Evolutionary conservation across 2,797 vertebrate genomes (phyloP).

Genomic region (Labeo calbasu): DNA sequence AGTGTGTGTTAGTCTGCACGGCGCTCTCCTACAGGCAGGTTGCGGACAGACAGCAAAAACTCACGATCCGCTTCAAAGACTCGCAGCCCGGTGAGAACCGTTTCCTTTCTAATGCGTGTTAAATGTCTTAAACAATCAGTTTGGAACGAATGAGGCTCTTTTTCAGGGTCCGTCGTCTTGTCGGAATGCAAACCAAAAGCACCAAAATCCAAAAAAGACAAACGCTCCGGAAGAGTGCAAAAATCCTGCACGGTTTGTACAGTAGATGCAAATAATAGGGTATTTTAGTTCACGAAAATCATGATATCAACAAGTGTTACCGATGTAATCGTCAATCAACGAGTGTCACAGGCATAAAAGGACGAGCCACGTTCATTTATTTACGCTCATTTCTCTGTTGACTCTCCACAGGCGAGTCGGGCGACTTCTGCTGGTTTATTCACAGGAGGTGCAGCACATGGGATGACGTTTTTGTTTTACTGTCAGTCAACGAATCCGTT

Average conservation of each 20-base stretch:
- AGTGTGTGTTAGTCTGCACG: slow-evolving; percentile 74
- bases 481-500: slow-evolving; percentile 67
- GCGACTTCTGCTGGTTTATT: slow-evolving; percentile 76
- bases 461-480: slow-evolving; percentile 66
- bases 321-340: not conserved
- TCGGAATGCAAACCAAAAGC: not conserved
- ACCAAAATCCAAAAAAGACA: too few relatives aligned
- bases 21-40: slow-evolving; percentile 68
- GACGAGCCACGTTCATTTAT: not conserved
- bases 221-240: not conserved
- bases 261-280: not conserved
- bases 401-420: slow-evolving; percentile 65
- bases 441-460: slow-evolving; percentile 66
- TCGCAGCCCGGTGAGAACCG: slow-evolving; percentile 68
- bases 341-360: not conserved
- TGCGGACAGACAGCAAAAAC: slow-evolving; percentile 61
- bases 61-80: slow-evolving; percentile 69
- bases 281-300: not conserved
- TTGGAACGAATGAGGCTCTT: not conserved
- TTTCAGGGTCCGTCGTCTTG: not conserved
- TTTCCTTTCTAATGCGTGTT: not conserved
- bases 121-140: not conserved
- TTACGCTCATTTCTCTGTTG: not conserved
- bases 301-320: not conserved
- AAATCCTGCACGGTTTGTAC: not conserved